phyloP scores from a whole-genome alignment of 2,797 vertebrate genomes.

The Megaceryle alcyon region DNA sequence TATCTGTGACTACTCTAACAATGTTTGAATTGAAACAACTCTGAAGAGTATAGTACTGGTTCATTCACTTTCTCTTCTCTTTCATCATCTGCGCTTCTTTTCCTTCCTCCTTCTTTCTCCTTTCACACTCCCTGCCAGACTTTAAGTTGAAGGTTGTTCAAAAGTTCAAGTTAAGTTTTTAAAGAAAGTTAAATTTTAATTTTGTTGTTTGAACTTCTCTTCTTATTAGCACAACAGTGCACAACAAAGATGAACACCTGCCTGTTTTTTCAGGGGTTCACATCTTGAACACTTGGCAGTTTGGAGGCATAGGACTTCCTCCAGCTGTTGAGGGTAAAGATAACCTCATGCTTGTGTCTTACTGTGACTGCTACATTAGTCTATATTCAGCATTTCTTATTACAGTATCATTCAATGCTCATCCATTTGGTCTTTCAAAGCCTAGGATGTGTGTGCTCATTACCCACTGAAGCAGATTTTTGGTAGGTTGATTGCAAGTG shows the following conservation, averaged over 20 bases:
- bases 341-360: background rate
- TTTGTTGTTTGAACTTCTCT: background rate
- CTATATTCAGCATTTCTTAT: background rate
- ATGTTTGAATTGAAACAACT: background rate
- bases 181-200: background rate
- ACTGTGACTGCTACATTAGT: background rate
- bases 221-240: background rate
- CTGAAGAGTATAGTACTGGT: background rate
- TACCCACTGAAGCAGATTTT: background rate
- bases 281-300: background rate
- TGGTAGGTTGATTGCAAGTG: background rate
- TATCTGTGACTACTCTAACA: background rate
- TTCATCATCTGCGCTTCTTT: background rate
- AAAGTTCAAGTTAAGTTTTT: too few relatives aligned
- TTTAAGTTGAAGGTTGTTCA: background rate
- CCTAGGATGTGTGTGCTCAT: background rate
- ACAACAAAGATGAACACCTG: background rate
- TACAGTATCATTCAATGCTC: background rate
- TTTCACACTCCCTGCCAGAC: background rate
- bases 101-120: background rate
- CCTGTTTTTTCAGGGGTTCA: background rate
- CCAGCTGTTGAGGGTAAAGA: background rate
- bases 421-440: background rate
- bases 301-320: background rate
- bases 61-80: background rate